These are phyloP conservation scores for Plecturocebus donacophilus DNA, from an alignment of 2,113 vertebrate genomes.

Conservation along the genomic window DNA sequence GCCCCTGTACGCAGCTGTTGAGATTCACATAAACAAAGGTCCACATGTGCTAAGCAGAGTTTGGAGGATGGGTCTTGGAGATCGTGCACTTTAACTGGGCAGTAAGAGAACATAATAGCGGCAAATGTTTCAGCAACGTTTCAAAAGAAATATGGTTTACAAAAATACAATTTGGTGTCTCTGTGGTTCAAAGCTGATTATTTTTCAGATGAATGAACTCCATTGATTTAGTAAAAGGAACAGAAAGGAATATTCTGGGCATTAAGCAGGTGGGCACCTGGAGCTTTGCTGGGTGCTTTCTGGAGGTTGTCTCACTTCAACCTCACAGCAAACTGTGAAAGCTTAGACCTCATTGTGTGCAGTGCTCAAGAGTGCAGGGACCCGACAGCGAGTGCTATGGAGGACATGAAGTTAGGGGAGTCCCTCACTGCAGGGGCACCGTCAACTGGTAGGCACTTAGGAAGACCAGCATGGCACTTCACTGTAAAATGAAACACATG, in stretches of 20 bases:
- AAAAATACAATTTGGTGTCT: background rate
- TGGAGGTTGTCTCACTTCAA: background rate
- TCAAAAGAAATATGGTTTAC: background rate
- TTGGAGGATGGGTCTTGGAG: background rate
- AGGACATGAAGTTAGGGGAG: no score
- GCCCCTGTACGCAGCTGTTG: accelerated
- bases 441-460: no score
- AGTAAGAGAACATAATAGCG: no score
- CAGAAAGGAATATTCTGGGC: background rate
- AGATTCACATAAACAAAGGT: accelerated
- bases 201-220: background rate
- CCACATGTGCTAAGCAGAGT: background rate
- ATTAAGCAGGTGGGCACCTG: no score
- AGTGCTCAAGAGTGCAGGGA: background rate
- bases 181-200: no score
- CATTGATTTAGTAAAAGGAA: no score
- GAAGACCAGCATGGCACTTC: background rate
- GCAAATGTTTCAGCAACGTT: background rate
- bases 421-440: background rate
- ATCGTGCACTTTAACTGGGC: accelerated
- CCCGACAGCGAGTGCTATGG: accelerated
- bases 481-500: background rate
- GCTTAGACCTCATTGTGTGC: background rate
- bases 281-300: accelerated
- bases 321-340: background rate